Base-by-base conservation (phyloP, 53 echinoderm and acorn worm species). In the Holothuria scabra region DNA sequence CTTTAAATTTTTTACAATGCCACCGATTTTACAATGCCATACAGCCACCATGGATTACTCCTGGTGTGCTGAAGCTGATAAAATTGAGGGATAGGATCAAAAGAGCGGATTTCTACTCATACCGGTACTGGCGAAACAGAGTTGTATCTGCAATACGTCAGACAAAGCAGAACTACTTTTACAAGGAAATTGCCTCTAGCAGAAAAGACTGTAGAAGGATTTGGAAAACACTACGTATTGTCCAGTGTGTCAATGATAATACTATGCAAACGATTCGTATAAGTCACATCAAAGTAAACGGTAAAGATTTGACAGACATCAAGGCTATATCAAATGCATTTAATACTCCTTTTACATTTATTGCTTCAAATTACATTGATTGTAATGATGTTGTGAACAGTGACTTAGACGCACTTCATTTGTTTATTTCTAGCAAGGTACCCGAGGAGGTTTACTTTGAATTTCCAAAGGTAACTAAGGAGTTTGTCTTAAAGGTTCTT, bases 351-450 rank as follows among this genome's bases (percentile, higher is more conserved):
- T 67, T 30, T 33, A 5, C 68, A 67, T 67, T 0, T 32, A 67
- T 67, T 67, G 68, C 68, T 32, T 67, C 68, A 33, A 19, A 67
- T 33, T 67, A 67, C 18, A 11, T 25, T 67, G 38, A 12, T 19
- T 33, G 2, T 67, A 67, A 67, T 33, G 14, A 67, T 33, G 37
- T 67, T 18, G 29, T 65, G 5, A 5, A 65, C 26, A 33, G 66
- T 66, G 13, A 66, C 29, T 28, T 23, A 28, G 34, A 9, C n/a
- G 21, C 13, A 67, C 10, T 6, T 19, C 68, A 67, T 67, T 11
- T 12, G 13, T 67, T 67, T 33, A 41, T 67, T 19, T 67, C 33
- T 10, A 67, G 68, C 68, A 67, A 14, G 68, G 68, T 67, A 33
- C 35, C 68, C 35, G 34, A 67, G 3, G 68, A 12, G 68, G 68